Base-by-base conservation (phyloP, 2,888 invertebrate genomes). In the Andrena bicolor region DNA sequence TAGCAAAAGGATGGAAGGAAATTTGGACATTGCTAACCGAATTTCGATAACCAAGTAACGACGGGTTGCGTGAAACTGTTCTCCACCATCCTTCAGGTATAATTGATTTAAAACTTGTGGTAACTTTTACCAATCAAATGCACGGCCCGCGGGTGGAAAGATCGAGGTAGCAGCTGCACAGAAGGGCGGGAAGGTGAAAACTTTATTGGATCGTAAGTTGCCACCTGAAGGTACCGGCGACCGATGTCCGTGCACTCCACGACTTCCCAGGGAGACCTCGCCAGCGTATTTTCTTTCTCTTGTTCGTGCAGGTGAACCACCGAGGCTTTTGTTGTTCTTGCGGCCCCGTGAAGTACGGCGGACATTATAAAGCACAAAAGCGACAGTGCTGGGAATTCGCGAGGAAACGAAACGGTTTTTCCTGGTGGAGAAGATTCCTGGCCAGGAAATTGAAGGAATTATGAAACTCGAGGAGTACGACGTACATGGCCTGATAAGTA, bases 151-250 rank as follows among this genome's bases (percentile, higher is more conserved):
- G 75, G 75, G 75, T 87, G 86, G 82, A 85, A 80, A 82, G 84
- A 84, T 83, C 79, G 82, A 56, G 81, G 75, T 82, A 83, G 72
- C 90, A 89, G 84, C 84, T 83, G 90, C 69, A 66, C 63, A n/a
- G 58, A 32, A 32, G 48, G 60, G 51, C 5, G 65, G 51, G 32
- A 63, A 71, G 58, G 79, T 75, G 82, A 83, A 83, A 88, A 86
- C 78, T 86, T 90, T 90, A 88, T 90, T 88, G 86, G 88, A 84
- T 87, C 87, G 87, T 88, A 89, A 90, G 83, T 88, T 83, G 79
- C 63, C 79, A 85, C 74, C 84, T 83, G 81, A 88, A 84, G 76
- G 65, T 63, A 71, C 64, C 63, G 10, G 49, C 71, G 58, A 61
- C 63, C 78, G 74, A 79, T 75, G 82, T 81, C 74, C 80, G 68